A percentile compares a stretch with the other conserved stretches of the same genome.
Evolutionary conservation across 2,113 vertebrate genomes (phyloP).

Genomic region (Pterocles burchelli): DNA sequence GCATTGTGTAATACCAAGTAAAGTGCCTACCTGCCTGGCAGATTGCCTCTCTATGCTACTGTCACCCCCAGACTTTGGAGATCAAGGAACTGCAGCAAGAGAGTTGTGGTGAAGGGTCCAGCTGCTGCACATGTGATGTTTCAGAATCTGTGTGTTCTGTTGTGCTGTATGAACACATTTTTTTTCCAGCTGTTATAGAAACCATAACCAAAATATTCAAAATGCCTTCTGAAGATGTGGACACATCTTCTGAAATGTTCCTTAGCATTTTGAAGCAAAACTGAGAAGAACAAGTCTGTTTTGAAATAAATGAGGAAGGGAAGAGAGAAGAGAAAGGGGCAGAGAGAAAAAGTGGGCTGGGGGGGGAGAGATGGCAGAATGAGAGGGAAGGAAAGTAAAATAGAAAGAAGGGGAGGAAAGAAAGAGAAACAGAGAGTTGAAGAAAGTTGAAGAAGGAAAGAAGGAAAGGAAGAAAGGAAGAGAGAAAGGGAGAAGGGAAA

Average conservation of each 20-base stretch:
- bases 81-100: neutral
- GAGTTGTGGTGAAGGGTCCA: neutral
- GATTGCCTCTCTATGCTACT: neutral
- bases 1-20: neutral
- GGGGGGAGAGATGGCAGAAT: neutral
- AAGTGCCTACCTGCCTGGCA: neutral
- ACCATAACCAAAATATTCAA: neutral
- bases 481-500: accelerated
- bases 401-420: neutral
- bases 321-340: neutral
- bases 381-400: too few species aligned
- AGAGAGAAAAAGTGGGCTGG: neutral
- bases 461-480: too few species aligned
- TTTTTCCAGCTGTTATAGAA: neutral
- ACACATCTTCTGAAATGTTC: neutral
- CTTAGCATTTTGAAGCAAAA: neutral
- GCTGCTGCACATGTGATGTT: neutral
- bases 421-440: too few species aligned
- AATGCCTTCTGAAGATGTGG: neutral
- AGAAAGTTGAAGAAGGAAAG: too few species aligned
- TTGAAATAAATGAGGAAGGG: neutral
- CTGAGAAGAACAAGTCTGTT: neutral
- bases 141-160: neutral
- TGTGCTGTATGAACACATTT: neutral
- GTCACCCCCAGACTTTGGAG: neutral